Evolutionary conservation across 2,113 vertebrate species (phyloP), one percentile per base, ranked within the genome.

Genomic region (Passer domesticus): DNA sequence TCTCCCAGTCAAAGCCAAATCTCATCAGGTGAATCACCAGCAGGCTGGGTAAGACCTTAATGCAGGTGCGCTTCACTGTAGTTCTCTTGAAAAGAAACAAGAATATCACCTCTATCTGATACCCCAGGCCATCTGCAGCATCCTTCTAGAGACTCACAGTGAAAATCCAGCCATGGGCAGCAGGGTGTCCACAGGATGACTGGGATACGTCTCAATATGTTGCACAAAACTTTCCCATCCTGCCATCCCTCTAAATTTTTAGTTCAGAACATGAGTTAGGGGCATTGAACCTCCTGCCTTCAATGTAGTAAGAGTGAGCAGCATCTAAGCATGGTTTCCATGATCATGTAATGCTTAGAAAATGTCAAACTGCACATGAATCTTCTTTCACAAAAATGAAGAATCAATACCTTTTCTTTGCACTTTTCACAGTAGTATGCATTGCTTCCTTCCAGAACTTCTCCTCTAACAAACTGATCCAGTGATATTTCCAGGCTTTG

Each of bases 401-500:
- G 59, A 28, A 33, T 8, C 33, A 46, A 44, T 97, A 99, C 99
- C 99, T 99, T 99, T 96, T 99, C 99, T 97, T 99, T 99, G 97
- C 99, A 99, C 92, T 99, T 99, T 94, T 99, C 99, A 96, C 99
- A 99, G 97, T 99, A 99, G 97, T 99, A 99, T 1, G 99, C 99
- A 62, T 99, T 99, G 96, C 99, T 99, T 95, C 99, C 99, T 94
- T 99, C 99, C n/a, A 99, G 98, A 94, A 99, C 99, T 96, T 99
- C 99, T 87, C 99, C 99, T 97, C 99, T 98, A 77, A 99, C 99
- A 97, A 99, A 99, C 97, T 99, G 99, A 97, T 99, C 99, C 93
- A 99, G 96, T 12, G 99, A 99, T 97, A 99, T 99, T 97, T 99
- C 99, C 79, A 99, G 96, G 94, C 99, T 99, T 94, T 99, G 99